Conservation (phyloP, 2,113 vertebrate genomes). For the Pangasianodon gigas region DNA sequence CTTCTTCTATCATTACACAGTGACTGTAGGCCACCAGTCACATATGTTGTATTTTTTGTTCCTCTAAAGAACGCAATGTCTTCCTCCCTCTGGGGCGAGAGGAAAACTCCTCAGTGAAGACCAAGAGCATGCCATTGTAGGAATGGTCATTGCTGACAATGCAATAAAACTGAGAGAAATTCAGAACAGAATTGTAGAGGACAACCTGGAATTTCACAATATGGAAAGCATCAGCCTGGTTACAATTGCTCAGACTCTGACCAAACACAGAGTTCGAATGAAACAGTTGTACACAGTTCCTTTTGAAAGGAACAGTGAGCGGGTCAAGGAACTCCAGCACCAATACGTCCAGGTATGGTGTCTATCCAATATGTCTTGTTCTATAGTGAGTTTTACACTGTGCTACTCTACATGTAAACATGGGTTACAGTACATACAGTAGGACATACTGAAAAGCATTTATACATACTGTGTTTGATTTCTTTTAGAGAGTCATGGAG, state of each 20-base stretch:
- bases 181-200: constrained; percentile 15
- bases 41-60: constrained; percentile 22
- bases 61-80: constrained; percentile 1
- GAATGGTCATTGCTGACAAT: constrained; percentile 33
- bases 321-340: not conserved
- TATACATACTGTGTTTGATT: constrained; percentile 14
- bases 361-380: constrained; percentile 1
- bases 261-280: constrained; percentile 21
- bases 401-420: not conserved
- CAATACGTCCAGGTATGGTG: constrained; percentile 30
- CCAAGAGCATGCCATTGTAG: constrained; percentile 29
- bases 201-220: constrained; percentile 13
- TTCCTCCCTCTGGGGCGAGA: constrained; percentile 33
- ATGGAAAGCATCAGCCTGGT: too few relatives aligned
- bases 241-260: not conserved
- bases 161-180: constrained; percentile 14
- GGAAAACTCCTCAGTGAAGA: constrained; percentile 3
- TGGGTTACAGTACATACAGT: not conserved
- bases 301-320: constrained; percentile 39
- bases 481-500: constrained; percentile 1
- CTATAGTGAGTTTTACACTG: not conserved
- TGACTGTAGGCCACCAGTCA: constrained; percentile 23
- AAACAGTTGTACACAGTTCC: constrained; percentile 30
- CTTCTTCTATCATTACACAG: not conserved
- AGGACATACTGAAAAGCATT: constrained; percentile 4